Base-by-base conservation (phyloP, 2,797 vertebrate species). In the Gymnocypris eckloni region DNA sequence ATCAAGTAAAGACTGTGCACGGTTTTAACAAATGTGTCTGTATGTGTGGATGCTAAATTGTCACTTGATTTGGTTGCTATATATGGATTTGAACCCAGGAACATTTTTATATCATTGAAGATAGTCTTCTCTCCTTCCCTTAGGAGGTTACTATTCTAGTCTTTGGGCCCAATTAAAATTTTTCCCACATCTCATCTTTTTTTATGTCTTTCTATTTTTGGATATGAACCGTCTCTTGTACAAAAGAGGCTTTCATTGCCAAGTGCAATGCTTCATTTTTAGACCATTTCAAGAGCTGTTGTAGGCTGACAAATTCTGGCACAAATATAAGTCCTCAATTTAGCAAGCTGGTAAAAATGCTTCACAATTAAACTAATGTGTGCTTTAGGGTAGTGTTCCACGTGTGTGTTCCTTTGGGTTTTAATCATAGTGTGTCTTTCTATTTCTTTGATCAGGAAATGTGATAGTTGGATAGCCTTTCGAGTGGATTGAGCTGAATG, bases 131-230 rank as follows among this genome's bases (percentile, higher is more conserved):
- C 67, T 72, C 56, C 16, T 75, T 85, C 73, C 79, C 84, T 83
- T 59, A 85, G 56, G 78, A 87, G 82, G 76, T 41, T 77, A 78
- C 86, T 90, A 91, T 90, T 90, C 82, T 87, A 37, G 43, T 54
- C 61, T 45, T 45, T 83, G 86, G 54, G 82, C 87, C 88, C 70
- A 52, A 86, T 88, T 82, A 66, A 43, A 84, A 59, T 79, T 83
- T 85, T 33, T 67, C 67, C 52, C 45, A 82, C 61, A 77, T 43
- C 39, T 59, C n/a, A 39, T 84, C 45, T 83, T 45, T 70, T 54
- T 43, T 43, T 64, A 39, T 20, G 13, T 70, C 64, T 70, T 52
- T 83, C 59, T 50, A 67, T 79, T 70, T 81, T 81, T 64, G 22
- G 33, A 67, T n/a, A 22, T 81, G 25, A 64, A 64, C 16, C 6